Evolutionary conservation across 2,797 vertebrate genomes (phyloP).

Genomic region (Pelodytes ibericus): DNA sequence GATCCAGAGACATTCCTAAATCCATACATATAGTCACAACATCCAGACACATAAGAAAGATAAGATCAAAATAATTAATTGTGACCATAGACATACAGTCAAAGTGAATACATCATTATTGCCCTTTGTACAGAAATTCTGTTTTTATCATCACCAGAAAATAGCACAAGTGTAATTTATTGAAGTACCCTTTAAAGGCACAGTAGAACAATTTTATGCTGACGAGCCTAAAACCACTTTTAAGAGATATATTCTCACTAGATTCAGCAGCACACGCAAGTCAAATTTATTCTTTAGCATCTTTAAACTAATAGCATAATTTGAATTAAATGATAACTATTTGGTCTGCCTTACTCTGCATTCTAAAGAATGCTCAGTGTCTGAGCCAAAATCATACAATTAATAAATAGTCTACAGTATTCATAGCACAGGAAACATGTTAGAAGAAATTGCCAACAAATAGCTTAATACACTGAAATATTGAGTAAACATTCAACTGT

Average conservation of each 20-base stretch:
- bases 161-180: constrained; percentile 81
- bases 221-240: constrained; percentile 79
- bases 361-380: constrained; percentile 68
- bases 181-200: constrained; percentile 80
- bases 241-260: constrained; percentile 82
- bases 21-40: too few relatives aligned
- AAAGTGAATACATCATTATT: too few relatives aligned
- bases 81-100: not conserved
- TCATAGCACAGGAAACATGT: constrained; percentile 53
- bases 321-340: constrained; percentile 79
- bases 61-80: too few relatives aligned
- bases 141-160: constrained; percentile 66
- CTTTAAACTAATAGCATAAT: constrained; percentile 77
- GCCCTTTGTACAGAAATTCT: not conserved
- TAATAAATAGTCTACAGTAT: constrained; percentile 52
- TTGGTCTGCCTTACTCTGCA: constrained; percentile 66
- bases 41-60: too few relatives aligned
- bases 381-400: constrained; percentile 60
- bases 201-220: constrained; percentile 82
- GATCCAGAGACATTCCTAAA: too few relatives aligned
- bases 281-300: constrained; percentile 83
- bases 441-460: constrained; percentile 18
- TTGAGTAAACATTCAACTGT: constrained; percentile 62
- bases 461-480: constrained; percentile 59
- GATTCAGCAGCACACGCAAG: constrained; percentile 78